A percentile compares a stretch with the other conserved stretches of the same genome.
These are phyloP conservation scores for Melipona beecheii DNA, from an alignment of 2,888 invertebrate genomes.

Conservation along the genomic window DNA sequence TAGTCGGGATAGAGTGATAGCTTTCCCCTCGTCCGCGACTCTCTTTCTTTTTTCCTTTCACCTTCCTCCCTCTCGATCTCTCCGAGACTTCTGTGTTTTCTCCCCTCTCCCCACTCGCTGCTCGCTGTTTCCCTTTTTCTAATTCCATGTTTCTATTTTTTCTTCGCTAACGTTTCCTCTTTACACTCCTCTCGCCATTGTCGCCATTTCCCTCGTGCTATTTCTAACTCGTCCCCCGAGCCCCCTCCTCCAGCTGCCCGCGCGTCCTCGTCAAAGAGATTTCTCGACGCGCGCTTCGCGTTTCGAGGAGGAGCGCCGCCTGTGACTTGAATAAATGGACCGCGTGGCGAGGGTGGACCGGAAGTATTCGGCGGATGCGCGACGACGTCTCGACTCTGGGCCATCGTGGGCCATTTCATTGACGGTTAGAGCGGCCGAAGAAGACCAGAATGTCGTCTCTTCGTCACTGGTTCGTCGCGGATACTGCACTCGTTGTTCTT, in stretches of 20 bases:
- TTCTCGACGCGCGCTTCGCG: constrained; percentile 22
- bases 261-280: constrained; percentile 23
- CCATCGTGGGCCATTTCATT: constrained; percentile 48
- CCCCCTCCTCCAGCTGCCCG: neutral
- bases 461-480: neutral
- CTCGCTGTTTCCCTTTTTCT: constrained; percentile 25
- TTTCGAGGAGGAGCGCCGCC: constrained; percentile 66
- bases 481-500: neutral
- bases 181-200: constrained; percentile 6
- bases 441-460: neutral
- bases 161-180: constrained; percentile 26
- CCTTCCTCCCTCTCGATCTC: neutral
- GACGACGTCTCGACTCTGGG: constrained; percentile 21
- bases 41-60: constrained; percentile 22
- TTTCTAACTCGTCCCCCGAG: constrained; percentile 11
- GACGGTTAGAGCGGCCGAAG: constrained; percentile 30
- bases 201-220: constrained; percentile 7
- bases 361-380: constrained; percentile 30
- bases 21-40: constrained; percentile 28
- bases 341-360: constrained; percentile 26
- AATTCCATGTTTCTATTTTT: constrained; percentile 39
- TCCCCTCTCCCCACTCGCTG: neutral
- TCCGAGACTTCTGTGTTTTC: neutral
- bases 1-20: constrained; percentile 61
- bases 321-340: constrained; percentile 79